Base-by-base conservation (phyloP, 2,888 invertebrate species). In the Rhamnusium bicolor region DNA sequence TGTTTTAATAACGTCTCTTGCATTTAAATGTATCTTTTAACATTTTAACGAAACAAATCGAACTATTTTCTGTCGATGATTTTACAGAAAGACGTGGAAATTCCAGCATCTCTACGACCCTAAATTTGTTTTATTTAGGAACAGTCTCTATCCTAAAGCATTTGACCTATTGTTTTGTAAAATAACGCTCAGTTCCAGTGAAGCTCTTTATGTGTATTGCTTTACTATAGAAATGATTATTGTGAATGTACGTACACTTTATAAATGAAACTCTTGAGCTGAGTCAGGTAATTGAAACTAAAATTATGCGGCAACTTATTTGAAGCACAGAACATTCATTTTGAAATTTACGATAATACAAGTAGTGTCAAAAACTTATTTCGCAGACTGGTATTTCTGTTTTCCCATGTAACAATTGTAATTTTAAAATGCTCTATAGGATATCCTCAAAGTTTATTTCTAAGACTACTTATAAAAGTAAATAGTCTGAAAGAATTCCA, bases 1-100 rank as follows among this genome's bases (percentile, higher is more conserved):
- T 68, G 77, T 72, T 72, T 75, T 69, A 61, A 71, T 74, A 75
- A 71, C 74, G 70, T 68, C 72, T 71, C 72, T 76, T 78, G 74
- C 75, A 78, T 78, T 78, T 78, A 78, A 78, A 78, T 74, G 58
- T 60, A 16, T 3, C 18, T 4, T 18, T 16, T 32, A 60, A 40
- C 58, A 60, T 29, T 60, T 60, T 29, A 32, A 32, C 16, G 18
- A 18, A 60, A 40, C 32, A 60, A 60, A 60, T 29, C 29, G 58
- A 29, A 29, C 58, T 29, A 60, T 60, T 60, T 10, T 29, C 58
- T 51, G 10, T 60, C 58, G 32, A 32, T 32, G 58, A 60, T 32
- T 60, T 40, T 16, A 60, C 32, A 29, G 58, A 32, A 60, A 60
- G 29, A 19, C 18, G 16, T 5, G 7, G 2, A 18, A 32, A 60